These are phyloP conservation scores for Sphenopsis melanotis DNA, from an alignment of 2,797 vertebrate genomes.

Conservation along the genomic window DNA sequence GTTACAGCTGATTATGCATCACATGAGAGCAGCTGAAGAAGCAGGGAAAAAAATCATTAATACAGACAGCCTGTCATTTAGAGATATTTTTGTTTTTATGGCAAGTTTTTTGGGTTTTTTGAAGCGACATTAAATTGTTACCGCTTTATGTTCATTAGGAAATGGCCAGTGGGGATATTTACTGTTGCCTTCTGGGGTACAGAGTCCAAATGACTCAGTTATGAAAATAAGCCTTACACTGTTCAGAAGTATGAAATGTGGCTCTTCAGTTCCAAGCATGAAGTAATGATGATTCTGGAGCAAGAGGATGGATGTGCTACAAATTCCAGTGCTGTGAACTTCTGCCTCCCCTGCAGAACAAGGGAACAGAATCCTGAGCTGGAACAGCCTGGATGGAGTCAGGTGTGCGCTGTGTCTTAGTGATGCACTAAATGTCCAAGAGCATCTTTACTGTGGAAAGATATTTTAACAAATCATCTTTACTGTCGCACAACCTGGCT, in stretches of 20 bases:
- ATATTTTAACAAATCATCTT: background rate
- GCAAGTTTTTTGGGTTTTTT: background rate
- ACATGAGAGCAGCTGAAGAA: background rate
- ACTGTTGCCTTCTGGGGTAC: background rate
- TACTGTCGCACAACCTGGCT: background rate
- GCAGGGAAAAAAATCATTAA: background rate
- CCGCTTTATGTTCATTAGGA: background rate
- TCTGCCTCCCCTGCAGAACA: background rate
- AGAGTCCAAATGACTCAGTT: background rate
- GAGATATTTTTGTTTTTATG: background rate
- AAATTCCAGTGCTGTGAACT: background rate
- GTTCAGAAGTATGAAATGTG: background rate
- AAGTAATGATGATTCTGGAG: background rate
- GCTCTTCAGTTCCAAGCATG: background rate
- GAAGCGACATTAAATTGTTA: background rate
- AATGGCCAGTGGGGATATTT: background rate
- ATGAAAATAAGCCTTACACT: background rate
- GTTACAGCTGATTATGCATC: background rate
- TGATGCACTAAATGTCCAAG: background rate
- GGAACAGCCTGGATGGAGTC: background rate
- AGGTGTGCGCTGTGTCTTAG: background rate
- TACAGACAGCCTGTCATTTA: background rate
- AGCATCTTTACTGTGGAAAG: background rate
- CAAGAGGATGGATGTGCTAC: background rate
- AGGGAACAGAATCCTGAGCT: background rate